These are phyloP conservation scores for Malthinus flaveolus DNA, from an alignment of 2,888 invertebrate species.

Conservation along the genomic window DNA sequence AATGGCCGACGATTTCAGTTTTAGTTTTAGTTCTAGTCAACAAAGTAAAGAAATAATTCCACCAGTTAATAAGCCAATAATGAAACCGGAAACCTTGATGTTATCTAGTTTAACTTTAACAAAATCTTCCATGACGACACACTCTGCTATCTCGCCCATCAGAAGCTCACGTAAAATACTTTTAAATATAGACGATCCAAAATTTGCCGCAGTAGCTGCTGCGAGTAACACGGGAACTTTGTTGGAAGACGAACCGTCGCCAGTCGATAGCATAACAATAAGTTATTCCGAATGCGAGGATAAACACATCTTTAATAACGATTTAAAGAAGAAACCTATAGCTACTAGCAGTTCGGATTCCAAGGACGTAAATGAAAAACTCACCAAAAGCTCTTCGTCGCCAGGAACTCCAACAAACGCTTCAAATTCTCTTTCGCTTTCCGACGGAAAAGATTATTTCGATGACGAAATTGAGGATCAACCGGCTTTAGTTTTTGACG, in stretches of 20 bases:
- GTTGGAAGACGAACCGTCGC: conserved; percentile 82
- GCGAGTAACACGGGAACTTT: conserved; percentile 69
- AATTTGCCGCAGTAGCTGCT: conserved; percentile 74
- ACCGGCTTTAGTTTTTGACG: conserved; percentile 79
- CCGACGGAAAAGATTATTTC: conserved; percentile 80
- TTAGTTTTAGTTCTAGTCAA: conserved; percentile 60
- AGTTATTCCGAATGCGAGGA: conserved; percentile 67
- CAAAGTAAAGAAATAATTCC: conserved; percentile 49
- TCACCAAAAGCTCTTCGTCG: conserved; percentile 57
- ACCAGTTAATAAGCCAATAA: background rate
- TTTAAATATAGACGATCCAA: conserved; percentile 71
- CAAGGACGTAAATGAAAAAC: conserved; percentile 54
- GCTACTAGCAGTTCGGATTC: conserved; percentile 54
- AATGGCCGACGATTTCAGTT: conserved; percentile 64
- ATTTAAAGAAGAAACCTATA: conserved; percentile 43
- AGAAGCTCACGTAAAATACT: conserved; percentile 55
- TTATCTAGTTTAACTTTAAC: conserved; percentile 38
- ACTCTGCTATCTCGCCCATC: conserved; percentile 36
- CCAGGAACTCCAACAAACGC: conserved; percentile 78
- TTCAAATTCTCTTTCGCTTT: conserved; percentile 78
- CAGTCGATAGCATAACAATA: conserved; percentile 76
- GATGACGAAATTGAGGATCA: conserved; percentile 93
- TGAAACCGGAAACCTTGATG: conserved; percentile 9
- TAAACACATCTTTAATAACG: conserved; percentile 50
- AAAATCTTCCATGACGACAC: conserved; percentile 23